Base-by-base conservation (phyloP, 2,888 invertebrate species). In the Dorcus parallelipipedus region DNA sequence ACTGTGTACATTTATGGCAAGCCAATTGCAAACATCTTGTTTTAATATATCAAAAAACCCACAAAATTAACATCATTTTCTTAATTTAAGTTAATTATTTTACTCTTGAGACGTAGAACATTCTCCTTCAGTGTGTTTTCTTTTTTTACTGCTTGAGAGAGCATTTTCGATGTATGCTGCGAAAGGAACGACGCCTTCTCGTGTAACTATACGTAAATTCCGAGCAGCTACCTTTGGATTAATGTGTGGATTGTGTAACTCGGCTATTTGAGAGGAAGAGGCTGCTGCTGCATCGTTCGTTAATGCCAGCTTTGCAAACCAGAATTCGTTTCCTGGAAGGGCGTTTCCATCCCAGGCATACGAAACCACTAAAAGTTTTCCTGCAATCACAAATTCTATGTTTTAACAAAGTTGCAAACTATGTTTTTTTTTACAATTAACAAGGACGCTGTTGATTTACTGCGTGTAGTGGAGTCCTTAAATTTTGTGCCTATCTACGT, bases 281-380 rank as follows among this genome's bases (percentile, higher is more conserved):
- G 86, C 86, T 0, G 86, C 85, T 0, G 86, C 86, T 0, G 86
- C 82, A 68, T 86, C 86, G 1, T 86, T 85, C 0, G 42, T 6
- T 3, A 8, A 42, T n/a, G 40, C 40, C 3, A 86, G 68, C 54
- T 79, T 82, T 14, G 82, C 83, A 3, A 74, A 67, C 89, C 89
- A 89, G 72, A 86, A 89, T 69, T 89, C 89, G 67, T 89, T 89
- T 47, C 89, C 89, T 1, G 89, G 89, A 57, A 87, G 80, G 0
- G 89, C 84, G 69, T 89, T 89, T 6, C 87, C 85, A 70, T 89
- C 89, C 86, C 88, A 87, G 0, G 89, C 86, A 68, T 89, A 89
- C 0, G 86, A 87, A 38, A 87, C 83, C 0, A 88, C 82, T 10
- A 88, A 75, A 6, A 81, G 69, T 71, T 81, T 80, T 7, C 64